Percentiles rank a stretch among this genome's conserved stretches.
phyloP scores from a whole-genome alignment of 2,113 vertebrate genomes.

The Jacana jacana region DNA sequence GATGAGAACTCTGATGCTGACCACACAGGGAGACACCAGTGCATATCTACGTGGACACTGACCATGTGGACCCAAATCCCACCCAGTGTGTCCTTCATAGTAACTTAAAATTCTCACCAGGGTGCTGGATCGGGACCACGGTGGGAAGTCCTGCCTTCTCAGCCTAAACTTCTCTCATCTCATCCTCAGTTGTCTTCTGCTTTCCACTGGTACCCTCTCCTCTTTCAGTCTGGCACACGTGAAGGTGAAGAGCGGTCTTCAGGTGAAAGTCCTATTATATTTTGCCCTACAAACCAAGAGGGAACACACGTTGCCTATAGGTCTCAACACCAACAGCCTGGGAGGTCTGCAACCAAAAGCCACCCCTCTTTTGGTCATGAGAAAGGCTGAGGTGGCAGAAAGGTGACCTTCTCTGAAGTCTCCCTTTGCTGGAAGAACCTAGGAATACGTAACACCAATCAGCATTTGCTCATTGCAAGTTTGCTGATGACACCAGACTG shows the following conservation, averaged over 20 bases:
- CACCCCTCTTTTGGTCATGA: background rate
- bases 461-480: background rate
- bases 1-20: background rate
- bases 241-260: background rate
- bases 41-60: background rate
- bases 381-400: background rate
- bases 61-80: background rate
- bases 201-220: background rate
- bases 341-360: background rate
- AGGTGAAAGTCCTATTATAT: background rate
- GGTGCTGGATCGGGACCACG: background rate
- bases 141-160: background rate
- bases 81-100: background rate
- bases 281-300: background rate
- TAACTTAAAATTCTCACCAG: background rate
- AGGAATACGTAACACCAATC: background rate
- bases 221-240: background rate
- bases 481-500: too few species aligned
- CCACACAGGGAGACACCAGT: background rate
- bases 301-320: rapidly evolving
- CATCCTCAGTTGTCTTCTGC: background rate
- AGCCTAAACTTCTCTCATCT: background rate
- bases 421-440: background rate
- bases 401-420: background rate
- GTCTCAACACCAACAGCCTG: background rate